Evolutionary conservation across 2,888 invertebrate genomes (phyloP), one percentile per base, ranked within the genome.

Genomic region (Archips xylosteana): DNA sequence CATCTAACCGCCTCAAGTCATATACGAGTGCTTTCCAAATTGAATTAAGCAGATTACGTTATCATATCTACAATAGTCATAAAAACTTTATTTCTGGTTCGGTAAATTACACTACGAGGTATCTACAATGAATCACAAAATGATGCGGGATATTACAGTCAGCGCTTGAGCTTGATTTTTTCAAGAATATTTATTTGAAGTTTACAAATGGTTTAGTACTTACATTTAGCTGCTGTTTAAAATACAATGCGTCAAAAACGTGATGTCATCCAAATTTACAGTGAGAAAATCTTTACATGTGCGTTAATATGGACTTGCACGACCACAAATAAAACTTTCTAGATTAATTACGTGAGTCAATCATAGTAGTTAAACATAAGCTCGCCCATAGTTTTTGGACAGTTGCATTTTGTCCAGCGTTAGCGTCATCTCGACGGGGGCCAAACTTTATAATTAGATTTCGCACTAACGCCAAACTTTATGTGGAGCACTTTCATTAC

Each of bases 401-500:
- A 65, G 60, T 42, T 65, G 59, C 54, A 62, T n/a, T 57, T 65
- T 70, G 74, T 75, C 75, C 75, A 75, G 75, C 32, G 72, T 8
- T 61, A 23, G n/a, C 67, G 23, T 15, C 70, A 64, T 9, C 23
- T 34, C 49, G 6, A 67, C 70, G 74, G 73, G 70, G 74, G 75
- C 70, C 75, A 71, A 74, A 64, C 15, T 64, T 59, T 89, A 89
- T 84, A 84, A 84, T 83, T 88, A 89, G 85, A 81, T 77, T 75
- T 80, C 77, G 79, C 76, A 78, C 85, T 81, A 83, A 80, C 81
- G 89, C 88, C 88, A 89, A 88, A 85, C 80, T 74, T 78, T 81
- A 89, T 83, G 82, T 88, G 72, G 88, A 83, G 75, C 88, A 87
- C 85, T 88, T 86, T 87, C 85, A 88, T 86, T 87, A 85, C 81